A percentile compares a stretch with the other conserved stretches of the same genome.
phyloP scores from a whole-genome alignment of 1,140 invertebrate genomes.

The Drosophila ogumai region DNA sequence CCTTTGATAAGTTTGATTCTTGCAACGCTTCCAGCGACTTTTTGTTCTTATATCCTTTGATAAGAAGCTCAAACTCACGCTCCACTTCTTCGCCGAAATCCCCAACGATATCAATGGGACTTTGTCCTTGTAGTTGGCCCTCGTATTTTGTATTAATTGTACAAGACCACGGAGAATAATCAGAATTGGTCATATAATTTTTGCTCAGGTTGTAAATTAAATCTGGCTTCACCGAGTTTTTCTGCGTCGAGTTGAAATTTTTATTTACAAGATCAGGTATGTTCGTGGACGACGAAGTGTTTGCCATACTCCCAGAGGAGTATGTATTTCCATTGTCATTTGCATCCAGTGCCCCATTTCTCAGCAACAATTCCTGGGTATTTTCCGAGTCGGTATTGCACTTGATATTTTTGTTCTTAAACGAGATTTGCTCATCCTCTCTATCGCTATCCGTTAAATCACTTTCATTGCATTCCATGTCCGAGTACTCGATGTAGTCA shows the following conservation, averaged over 20 bases:
- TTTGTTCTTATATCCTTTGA: slow-evolving; percentile 88
- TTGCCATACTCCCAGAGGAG: background rate
- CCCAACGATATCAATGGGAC: slow-evolving; percentile 40
- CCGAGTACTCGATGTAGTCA: slow-evolving; percentile 56
- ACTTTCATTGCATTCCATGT: slow-evolving; percentile 53
- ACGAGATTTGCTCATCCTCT: slow-evolving; percentile 25
- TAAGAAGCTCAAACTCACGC: slow-evolving; percentile 58
- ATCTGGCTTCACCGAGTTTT: slow-evolving; percentile 29
- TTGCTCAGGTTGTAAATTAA: slow-evolving; percentile 30
- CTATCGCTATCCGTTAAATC: slow-evolving; percentile 47
- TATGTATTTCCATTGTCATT: slow-evolving; percentile 32
- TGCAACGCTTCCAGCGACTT: slow-evolving; percentile 86
- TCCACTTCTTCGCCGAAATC: slow-evolving; percentile 45
- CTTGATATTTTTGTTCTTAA: slow-evolving; percentile 2
- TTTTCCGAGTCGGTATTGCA: background rate
- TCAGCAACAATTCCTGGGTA: slow-evolving; percentile 5
- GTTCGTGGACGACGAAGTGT: slow-evolving; percentile 2
- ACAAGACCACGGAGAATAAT: slow-evolving; percentile 7
- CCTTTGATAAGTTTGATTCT: slow-evolving; percentile 31
- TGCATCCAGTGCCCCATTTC: background rate
- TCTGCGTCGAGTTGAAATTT: slow-evolving; percentile 11
- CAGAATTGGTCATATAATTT: slow-evolving; percentile 23
- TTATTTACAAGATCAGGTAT: slow-evolving; percentile 46
- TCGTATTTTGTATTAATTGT: slow-evolving; percentile 32
- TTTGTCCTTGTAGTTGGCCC: slow-evolving; percentile 15